Conservation (phyloP, 2,888 invertebrate species). For the Diarsia rubi region DNA sequence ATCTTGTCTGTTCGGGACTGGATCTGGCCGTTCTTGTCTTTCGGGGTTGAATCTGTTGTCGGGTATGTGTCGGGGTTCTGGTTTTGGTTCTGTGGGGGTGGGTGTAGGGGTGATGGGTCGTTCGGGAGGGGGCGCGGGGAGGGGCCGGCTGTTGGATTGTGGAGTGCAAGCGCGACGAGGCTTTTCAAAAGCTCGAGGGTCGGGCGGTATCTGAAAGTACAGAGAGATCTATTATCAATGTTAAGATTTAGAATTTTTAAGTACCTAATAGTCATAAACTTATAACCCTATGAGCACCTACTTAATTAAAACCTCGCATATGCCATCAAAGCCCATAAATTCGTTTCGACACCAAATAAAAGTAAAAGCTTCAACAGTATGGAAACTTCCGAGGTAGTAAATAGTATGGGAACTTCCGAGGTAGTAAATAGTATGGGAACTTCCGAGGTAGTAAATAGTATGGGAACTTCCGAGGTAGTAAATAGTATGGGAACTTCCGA, state of each 20-base stretch:
- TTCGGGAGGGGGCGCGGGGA: conserved; percentile 86
- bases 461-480: background rate
- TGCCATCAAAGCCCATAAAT: background rate
- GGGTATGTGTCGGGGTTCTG: conserved; percentile 47
- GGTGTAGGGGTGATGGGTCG: conserved; percentile 66
- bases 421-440: background rate
- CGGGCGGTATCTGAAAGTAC: conserved; percentile 83
- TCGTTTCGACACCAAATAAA: background rate
- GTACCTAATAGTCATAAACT: no score
- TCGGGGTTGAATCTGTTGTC: conserved; percentile 60
- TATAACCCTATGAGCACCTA: background rate
- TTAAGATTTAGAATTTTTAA: background rate
- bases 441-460: background rate
- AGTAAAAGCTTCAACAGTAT: background rate
- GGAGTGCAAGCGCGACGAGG: conserved; percentile 87
- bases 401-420: background rate
- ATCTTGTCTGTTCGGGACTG: conserved; percentile 58
- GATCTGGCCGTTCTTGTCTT: conserved; percentile 58
- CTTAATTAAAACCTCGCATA: background rate
- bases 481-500: background rate
- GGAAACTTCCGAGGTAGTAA: background rate
- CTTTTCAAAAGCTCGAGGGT: conserved; percentile 87
- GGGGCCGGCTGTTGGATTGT: conserved; percentile 85
- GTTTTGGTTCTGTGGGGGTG: conserved; percentile 66
- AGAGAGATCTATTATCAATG: background rate